Conservation (phyloP, 1,140 invertebrate species). For the Acromyrmex heyeri region DNA sequence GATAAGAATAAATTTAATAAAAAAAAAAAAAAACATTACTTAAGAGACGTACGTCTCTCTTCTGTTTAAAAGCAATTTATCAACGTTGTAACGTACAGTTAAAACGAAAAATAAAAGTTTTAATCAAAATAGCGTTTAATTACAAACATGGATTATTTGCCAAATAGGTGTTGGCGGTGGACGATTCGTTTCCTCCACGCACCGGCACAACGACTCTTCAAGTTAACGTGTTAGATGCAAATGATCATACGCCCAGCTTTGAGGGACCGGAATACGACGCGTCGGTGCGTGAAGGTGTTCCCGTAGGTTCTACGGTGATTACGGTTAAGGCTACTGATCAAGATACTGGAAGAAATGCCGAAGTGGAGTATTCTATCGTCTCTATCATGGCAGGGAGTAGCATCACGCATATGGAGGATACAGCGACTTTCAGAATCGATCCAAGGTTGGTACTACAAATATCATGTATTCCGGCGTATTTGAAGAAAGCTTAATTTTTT, state of each 20-base stretch:
- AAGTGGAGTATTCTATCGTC: constrained; percentile 93
- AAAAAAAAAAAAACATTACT: not conserved
- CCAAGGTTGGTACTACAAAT: constrained; percentile 78
- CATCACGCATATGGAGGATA: constrained; percentile 84
- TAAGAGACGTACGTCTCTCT: not conserved
- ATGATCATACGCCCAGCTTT: constrained; percentile 97
- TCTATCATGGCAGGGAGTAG: constrained; percentile 89
- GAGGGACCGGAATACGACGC: constrained; percentile 95
- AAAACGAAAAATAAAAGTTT: not conserved
- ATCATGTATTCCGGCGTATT: not conserved
- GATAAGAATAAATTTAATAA: not conserved
- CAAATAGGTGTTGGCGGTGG: constrained; percentile 92
- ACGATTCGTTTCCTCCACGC: constrained; percentile 94
- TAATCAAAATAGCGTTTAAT: not conserved
- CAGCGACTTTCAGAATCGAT: constrained; percentile 89
- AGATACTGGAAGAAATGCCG: constrained; percentile 95
- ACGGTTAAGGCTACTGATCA: constrained; percentile 97
- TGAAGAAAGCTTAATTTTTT: too few species aligned
- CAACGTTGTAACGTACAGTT: not conserved
- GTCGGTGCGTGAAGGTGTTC: constrained; percentile 93
- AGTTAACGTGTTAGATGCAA: constrained; percentile 96
- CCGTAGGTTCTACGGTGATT: constrained; percentile 95
- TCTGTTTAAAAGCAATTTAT: not conserved
- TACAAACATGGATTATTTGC: not conserved
- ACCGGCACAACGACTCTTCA: constrained; percentile 96